Evolutionary conservation across 2,888 invertebrate species (phyloP).

Genomic region (Sphecodes monilicornis): DNA sequence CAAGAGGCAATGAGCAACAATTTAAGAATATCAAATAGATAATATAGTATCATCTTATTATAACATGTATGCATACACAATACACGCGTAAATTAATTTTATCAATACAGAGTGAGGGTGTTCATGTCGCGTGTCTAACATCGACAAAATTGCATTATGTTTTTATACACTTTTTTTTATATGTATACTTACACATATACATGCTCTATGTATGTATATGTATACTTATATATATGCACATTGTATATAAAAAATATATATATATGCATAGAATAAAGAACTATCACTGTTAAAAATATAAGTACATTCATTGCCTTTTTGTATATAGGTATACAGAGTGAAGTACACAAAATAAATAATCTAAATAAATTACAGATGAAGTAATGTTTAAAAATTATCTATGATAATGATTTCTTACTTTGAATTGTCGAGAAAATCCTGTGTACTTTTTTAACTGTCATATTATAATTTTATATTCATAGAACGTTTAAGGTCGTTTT

Average conservation of each 20-base stretch:
- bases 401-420: not conserved
- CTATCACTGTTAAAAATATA: constrained; percentile 28
- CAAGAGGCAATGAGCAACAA: constrained; percentile 13
- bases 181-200: constrained; percentile 29
- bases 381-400: not conserved
- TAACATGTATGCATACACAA: constrained; percentile 24
- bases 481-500: constrained; percentile 13
- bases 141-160: constrained; percentile 23
- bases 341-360: constrained; percentile 11
- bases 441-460: constrained; percentile 2
- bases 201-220: constrained; percentile 21
- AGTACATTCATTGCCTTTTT: constrained; percentile 19
- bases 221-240: constrained; percentile 31
- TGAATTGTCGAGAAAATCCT: not conserved
- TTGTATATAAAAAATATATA: constrained; percentile 9
- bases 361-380: constrained; percentile 5
- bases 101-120: constrained; percentile 18
- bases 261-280: constrained; percentile 41
- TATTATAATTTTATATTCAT: constrained; percentile 35
- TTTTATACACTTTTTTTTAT: constrained; percentile 71
- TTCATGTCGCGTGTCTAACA: constrained; percentile 38
- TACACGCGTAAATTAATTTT: constrained; percentile 39
- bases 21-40: constrained; percentile 12
- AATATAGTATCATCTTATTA: not conserved
- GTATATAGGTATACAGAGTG: constrained; percentile 22